A percentile compares a stretch with the other conserved stretches of the same genome.
Evolutionary conservation across 2,888 invertebrate genomes (phyloP).

Genomic region (Keiferia lycopersicella): DNA sequence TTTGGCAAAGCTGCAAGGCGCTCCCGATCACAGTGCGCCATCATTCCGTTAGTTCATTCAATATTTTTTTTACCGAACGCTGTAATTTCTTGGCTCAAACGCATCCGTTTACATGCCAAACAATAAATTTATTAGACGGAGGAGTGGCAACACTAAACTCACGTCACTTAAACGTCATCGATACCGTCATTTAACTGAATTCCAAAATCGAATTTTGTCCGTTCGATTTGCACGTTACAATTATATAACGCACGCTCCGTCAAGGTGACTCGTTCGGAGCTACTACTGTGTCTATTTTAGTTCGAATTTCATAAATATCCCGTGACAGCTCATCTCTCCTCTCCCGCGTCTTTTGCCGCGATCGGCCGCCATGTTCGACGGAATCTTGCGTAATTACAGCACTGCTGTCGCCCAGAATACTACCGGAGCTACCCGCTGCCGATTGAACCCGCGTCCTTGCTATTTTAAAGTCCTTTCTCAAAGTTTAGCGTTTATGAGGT

Average conservation of each 20-base stretch:
- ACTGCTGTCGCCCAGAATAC: conserved; percentile 14
- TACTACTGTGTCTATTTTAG: conserved; percentile 77
- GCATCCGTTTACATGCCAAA: conserved; percentile 82
- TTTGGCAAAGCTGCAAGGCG: conserved; percentile 71
- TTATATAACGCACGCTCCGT: conserved; percentile 71
- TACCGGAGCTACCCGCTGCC: conserved; percentile 33
- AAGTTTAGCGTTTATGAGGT: conserved; percentile 77
- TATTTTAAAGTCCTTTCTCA: conserved; percentile 78
- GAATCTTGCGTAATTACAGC: conserved; percentile 64
- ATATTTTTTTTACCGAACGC: conserved; percentile 78
- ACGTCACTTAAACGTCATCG: conserved; percentile 71
- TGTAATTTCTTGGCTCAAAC: conserved; percentile 81
- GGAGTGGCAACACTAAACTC: conserved; percentile 75
- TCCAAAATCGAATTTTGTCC: conserved; percentile 48
- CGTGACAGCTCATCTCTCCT: conserved; percentile 78
- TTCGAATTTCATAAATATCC: conserved; percentile 80
- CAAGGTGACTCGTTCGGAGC: conserved; percentile 78
- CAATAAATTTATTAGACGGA: conserved; percentile 81
- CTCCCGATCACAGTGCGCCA: conserved; percentile 72
- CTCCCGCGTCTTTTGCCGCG: conserved; percentile 72
- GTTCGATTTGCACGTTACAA: conserved; percentile 52
- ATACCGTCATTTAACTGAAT: conserved; percentile 67
- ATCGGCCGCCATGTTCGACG: conserved; percentile 66
- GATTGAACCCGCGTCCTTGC: conserved; percentile 70
- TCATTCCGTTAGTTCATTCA: conserved; percentile 77